Conservation (phyloP, 1,140 invertebrate species). For the Drosophila ananassae region DNA sequence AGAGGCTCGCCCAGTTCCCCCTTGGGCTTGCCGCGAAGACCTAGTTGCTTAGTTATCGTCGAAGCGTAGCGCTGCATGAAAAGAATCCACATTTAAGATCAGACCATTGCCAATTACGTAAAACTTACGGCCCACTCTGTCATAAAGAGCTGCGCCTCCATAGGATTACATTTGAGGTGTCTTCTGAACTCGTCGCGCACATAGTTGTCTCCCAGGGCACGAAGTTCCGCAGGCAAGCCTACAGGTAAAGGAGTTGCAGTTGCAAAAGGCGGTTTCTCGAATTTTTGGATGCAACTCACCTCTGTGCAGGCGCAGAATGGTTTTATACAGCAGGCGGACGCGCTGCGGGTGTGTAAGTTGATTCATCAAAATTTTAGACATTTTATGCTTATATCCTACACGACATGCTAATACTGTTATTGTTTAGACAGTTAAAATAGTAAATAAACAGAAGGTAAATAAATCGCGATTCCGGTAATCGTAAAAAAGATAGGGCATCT, state of each 20-base stretch:
- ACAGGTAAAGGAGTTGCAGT: background rate
- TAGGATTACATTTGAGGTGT: slow-evolving; percentile 90
- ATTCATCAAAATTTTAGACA: slow-evolving; percentile 65
- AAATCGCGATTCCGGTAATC: background rate
- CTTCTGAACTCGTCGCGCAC: slow-evolving; percentile 94
- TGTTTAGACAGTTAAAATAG: slow-evolving; percentile 4
- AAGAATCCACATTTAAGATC: background rate
- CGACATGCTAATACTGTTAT: slow-evolving; percentile 8
- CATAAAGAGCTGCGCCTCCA: slow-evolving; percentile 91
- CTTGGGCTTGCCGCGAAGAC: slow-evolving; percentile 72
- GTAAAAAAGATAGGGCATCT: background rate
- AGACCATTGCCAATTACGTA: slow-evolving; percentile 35
- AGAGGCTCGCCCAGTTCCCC: slow-evolving; percentile 85
- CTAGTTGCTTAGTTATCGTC: slow-evolving; percentile 82
- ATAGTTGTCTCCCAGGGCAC: slow-evolving; percentile 92
- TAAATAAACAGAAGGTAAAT: slow-evolving; percentile 8
- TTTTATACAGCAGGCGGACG: slow-evolving; percentile 93
- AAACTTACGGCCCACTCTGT: slow-evolving; percentile 94
- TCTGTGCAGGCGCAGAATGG: slow-evolving; percentile 93
- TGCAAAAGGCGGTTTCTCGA: background rate
- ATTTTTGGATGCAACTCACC: slow-evolving; percentile 68
- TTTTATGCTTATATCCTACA: slow-evolving; percentile 28
- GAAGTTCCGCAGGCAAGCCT: slow-evolving; percentile 90
- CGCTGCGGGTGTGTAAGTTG: slow-evolving; percentile 86
- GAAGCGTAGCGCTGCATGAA: slow-evolving; percentile 88